These are phyloP conservation scores for Columbina picui DNA, from an alignment of 2,113 vertebrate species.

Conservation along the genomic window DNA sequence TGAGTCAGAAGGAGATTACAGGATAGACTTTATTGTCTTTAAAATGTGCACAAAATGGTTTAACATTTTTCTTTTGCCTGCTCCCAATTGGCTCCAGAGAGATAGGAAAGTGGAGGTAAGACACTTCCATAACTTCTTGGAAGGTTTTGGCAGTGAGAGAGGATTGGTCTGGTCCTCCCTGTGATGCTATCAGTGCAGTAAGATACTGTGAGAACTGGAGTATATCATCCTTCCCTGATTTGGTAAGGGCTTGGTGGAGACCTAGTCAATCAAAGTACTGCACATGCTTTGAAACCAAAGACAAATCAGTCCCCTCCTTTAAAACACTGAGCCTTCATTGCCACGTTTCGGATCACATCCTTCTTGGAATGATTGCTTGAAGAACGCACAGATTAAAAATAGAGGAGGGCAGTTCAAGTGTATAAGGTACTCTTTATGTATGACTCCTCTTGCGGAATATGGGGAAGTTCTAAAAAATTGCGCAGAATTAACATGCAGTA, in stretches of 20 bases:
- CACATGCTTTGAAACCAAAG: background rate
- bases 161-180: background rate
- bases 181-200: background rate
- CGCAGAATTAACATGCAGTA: background rate
- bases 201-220: background rate
- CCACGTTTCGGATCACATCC: background rate
- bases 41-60: background rate
- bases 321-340: background rate
- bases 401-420: background rate
- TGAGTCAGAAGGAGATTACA: background rate
- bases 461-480: background rate
- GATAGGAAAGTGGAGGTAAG: background rate
- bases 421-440: background rate
- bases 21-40: background rate
- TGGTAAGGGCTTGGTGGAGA: background rate
- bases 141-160: background rate
- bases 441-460: background rate
- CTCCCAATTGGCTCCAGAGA: background rate
- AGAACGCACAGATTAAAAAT: background rate
- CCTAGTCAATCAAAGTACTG: background rate
- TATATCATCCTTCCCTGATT: background rate
- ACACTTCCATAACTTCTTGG: background rate
- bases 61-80: background rate
- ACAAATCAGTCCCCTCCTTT: background rate
- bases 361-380: background rate